These are phyloP conservation scores for Meteorus sp. DNA, from an alignment of 1,140 invertebrate species.

Conservation along the genomic window DNA sequence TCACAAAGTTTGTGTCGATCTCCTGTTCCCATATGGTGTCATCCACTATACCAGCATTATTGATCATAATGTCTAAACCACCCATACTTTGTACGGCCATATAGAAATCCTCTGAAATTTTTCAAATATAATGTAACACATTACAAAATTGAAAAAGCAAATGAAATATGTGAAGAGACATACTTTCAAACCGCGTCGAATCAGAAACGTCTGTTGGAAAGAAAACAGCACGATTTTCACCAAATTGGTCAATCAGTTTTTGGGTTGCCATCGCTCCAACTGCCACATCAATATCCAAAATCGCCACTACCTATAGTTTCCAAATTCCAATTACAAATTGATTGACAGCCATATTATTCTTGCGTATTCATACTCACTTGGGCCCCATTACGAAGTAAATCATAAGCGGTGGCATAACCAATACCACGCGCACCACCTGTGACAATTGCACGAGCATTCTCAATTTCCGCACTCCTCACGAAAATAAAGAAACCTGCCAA, in stretches of 20 bases:
- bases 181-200: neutral
- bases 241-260: neutral
- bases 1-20: constrained; percentile 58
- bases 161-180: neutral
- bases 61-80: constrained; percentile 64
- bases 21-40: constrained; percentile 54
- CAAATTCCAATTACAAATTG: neutral
- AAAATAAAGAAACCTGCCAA: too few species aligned
- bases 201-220: neutral
- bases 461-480: too few species aligned
- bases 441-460: too few species aligned
- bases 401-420: too few species aligned
- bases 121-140: neutral
- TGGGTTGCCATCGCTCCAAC: neutral
- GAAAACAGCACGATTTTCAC: neutral
- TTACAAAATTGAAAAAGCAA: neutral
- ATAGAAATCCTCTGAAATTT: constrained; percentile 40
- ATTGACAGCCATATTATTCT: too few species aligned
- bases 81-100: constrained; percentile 50
- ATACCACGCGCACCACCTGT: too few species aligned
- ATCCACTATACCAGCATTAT: constrained; percentile 65
- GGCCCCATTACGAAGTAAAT: too few species aligned
- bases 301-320: neutral
- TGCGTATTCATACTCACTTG: too few species aligned
- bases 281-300: neutral